Evolutionary conservation across 2,113 vertebrate species (phyloP).

Genomic region (Petrocephalus microphthalmus): DNA sequence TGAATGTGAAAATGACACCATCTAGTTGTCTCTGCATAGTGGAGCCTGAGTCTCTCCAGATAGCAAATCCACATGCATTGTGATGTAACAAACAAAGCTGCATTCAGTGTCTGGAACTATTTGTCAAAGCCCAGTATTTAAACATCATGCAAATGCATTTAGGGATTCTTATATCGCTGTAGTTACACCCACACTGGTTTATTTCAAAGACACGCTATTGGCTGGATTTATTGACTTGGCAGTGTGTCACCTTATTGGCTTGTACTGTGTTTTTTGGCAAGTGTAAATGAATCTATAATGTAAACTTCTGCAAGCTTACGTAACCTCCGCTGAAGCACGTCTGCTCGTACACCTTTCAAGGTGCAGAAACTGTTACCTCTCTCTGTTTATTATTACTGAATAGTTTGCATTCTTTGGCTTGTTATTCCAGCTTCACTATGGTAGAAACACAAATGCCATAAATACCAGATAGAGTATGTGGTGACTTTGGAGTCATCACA

Average conservation of each 20-base stretch:
- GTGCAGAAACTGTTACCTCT: background rate
- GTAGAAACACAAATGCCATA: background rate
- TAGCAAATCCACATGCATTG: background rate
- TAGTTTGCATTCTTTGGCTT: background rate
- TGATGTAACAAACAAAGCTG: background rate
- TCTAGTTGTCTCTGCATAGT: background rate
- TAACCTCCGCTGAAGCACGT: background rate
- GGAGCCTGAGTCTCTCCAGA: background rate
- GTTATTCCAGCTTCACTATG: background rate
- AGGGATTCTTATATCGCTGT: background rate
- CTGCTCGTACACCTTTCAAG: background rate
- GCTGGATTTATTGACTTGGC: conserved; percentile 5
- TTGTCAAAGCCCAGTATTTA: background rate
- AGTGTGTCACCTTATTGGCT: background rate
- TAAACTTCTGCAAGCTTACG: background rate
- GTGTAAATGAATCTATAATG: background rate
- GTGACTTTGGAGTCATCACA: background rate
- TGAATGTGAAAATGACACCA: background rate
- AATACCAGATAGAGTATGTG: background rate
- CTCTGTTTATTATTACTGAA: background rate
- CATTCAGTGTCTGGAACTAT: background rate
- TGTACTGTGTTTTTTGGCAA: background rate
- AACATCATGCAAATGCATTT: background rate
- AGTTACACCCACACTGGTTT: background rate
- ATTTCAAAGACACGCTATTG: background rate